Evolutionary conservation across 2,888 invertebrate genomes (phyloP).

Genomic region (Stomorhina lunata): DNA sequence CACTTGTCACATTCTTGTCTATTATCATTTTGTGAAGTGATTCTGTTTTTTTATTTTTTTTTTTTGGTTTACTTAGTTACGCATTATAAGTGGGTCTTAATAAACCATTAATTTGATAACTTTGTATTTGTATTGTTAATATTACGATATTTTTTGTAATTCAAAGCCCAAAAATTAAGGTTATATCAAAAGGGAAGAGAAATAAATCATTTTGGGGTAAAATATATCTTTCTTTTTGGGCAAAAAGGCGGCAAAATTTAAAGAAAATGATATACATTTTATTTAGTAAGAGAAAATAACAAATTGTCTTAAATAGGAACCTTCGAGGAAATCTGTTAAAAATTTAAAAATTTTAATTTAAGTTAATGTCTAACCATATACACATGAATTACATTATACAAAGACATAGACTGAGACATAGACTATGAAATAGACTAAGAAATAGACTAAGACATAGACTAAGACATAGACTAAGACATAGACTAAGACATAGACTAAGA

Average conservation of each 20-base stretch:
- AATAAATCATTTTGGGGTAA: not conserved
- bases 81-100: not conserved
- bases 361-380: too few species aligned
- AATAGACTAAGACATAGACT: too few species aligned
- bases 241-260: not conserved
- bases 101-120: slow-evolving; percentile 27
- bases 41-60: not conserved
- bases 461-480: too few species aligned
- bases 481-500: too few species aligned
- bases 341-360: too few species aligned
- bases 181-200: not conserved
- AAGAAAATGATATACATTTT: not conserved
- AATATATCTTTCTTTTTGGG: too few species aligned
- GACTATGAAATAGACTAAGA: too few species aligned
- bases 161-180: not conserved
- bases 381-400: too few species aligned
- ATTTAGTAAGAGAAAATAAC: too few species aligned
- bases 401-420: too few species aligned
- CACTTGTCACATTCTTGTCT: not conserved
- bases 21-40: not conserved
- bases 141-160: not conserved
- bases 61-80: not conserved
- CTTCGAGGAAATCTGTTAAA: too few species aligned
- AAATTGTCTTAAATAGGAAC: too few species aligned
- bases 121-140: not conserved